Evolutionary conservation across 1,140 invertebrate species (phyloP).

Genomic region (Bombus terrestris): DNA sequence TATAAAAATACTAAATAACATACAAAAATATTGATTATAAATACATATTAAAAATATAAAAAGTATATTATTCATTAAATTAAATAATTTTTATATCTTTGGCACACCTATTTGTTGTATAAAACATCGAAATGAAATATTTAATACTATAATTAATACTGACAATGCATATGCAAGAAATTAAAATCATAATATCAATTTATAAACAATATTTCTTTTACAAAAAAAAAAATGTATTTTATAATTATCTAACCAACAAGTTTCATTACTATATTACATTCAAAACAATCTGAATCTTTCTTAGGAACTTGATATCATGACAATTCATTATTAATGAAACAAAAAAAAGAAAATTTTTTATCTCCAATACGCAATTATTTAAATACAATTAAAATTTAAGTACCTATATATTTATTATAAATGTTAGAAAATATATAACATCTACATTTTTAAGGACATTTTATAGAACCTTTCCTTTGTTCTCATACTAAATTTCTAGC

Average conservation of each 20-base stretch:
- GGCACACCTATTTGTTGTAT: conserved; percentile 22
- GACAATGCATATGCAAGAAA: neutral
- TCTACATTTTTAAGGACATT: conserved; percentile 21
- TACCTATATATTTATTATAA: neutral
- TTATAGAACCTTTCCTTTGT: neutral
- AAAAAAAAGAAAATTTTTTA: neutral
- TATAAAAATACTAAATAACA: neutral
- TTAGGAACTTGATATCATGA: conserved; percentile 34
- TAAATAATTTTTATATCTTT: conserved; percentile 8
- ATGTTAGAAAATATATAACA: conserved; percentile 40
- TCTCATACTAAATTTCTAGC: neutral
- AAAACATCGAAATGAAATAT: neutral
- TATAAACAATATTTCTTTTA: neutral
- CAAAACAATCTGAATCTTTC: neutral
- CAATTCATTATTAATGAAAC: conserved; percentile 2
- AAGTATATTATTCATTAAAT: neutral
- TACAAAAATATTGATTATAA: neutral
- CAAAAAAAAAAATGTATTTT: neutral
- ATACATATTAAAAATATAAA: neutral
- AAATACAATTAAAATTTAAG: conserved; percentile 3
- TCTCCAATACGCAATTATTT: neutral
- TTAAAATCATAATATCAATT: conserved; percentile 7
- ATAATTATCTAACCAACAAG: neutral
- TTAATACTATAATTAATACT: conserved; percentile 13
- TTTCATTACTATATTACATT: neutral